Evolutionary conservation across 2,888 invertebrate genomes (phyloP).

Genomic region (Ferdinandea cuprea): DNA sequence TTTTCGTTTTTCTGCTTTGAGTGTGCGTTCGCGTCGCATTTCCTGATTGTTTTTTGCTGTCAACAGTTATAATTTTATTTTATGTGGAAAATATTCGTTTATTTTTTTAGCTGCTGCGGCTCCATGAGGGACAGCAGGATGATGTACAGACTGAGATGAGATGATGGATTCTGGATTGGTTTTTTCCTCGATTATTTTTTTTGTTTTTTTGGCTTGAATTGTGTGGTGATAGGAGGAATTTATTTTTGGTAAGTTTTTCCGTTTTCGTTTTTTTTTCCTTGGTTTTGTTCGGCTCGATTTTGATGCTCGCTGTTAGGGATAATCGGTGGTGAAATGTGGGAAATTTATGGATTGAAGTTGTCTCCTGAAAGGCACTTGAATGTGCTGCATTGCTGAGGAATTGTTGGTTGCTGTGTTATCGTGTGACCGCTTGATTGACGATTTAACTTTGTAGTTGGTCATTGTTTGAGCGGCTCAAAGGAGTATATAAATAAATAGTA

Average conservation of each 20-base stretch:
- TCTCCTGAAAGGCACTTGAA: constrained; percentile 1
- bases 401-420: constrained; percentile 11
- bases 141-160: constrained; percentile 58
- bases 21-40: constrained; percentile 56
- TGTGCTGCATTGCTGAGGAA: constrained; percentile 24
- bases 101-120: constrained; percentile 50
- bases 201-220: constrained; percentile 40
- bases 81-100: constrained; percentile 60
- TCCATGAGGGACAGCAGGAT: constrained; percentile 48
- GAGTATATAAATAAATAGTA: not conserved
- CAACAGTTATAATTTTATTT: constrained; percentile 72
- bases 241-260: constrained; percentile 23
- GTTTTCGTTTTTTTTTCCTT: constrained; percentile 13
- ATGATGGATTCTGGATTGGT: constrained; percentile 14
- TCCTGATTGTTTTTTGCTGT: constrained; percentile 64
- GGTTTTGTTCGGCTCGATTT: constrained; percentile 14
- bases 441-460: not conserved
- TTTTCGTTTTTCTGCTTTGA: constrained; percentile 42
- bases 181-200: constrained; percentile 14
- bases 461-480: not conserved
- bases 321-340: constrained; percentile 65
- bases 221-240: constrained; percentile 46
- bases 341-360: constrained; percentile 55
- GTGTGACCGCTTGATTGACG: constrained; percentile 32
- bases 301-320: constrained; percentile 41